phyloP scores from a whole-genome alignment of 1,140 invertebrate species.

The Rhysida immarginata region DNA sequence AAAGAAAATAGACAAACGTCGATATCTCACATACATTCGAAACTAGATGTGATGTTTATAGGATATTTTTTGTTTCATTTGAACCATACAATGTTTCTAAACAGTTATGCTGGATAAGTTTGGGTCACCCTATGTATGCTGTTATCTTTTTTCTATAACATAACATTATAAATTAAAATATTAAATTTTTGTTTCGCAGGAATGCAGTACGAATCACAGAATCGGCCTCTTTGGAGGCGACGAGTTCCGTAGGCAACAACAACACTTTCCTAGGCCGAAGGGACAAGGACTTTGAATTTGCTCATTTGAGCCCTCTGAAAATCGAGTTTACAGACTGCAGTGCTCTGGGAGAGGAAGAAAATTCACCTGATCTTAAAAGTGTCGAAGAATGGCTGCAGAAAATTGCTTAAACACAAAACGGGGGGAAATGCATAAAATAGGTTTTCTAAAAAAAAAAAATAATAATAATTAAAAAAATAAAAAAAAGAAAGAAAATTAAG shows the following conservation, averaged over 20 bases:
- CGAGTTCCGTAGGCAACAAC: conserved; percentile 44
- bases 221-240: conserved; percentile 53
- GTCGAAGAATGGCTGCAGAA: conserved; percentile 47
- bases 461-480: too few relatives aligned
- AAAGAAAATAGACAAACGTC: background rate
- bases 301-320: conserved; percentile 43
- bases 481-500: too few relatives aligned
- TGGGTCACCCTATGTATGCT: too few relatives aligned
- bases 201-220: conserved; percentile 62
- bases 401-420: conserved; percentile 33
- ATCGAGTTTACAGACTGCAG: conserved; percentile 59
- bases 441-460: too few relatives aligned
- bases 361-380: conserved; percentile 37
- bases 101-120: background rate
- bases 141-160: background rate
- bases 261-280: conserved; percentile 48
- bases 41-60: background rate
- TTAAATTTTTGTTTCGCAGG: conserved; percentile 30
- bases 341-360: conserved; percentile 38
- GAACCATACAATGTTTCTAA: background rate
- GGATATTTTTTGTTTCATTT: background rate
- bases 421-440: too few relatives aligned
- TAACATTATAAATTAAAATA: conserved; percentile 9
- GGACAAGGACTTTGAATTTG: conserved; percentile 67
- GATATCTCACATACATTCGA: background rate